phyloP scores from a whole-genome alignment of 2,113 vertebrate genomes.

The Aegithalos caudatus region DNA sequence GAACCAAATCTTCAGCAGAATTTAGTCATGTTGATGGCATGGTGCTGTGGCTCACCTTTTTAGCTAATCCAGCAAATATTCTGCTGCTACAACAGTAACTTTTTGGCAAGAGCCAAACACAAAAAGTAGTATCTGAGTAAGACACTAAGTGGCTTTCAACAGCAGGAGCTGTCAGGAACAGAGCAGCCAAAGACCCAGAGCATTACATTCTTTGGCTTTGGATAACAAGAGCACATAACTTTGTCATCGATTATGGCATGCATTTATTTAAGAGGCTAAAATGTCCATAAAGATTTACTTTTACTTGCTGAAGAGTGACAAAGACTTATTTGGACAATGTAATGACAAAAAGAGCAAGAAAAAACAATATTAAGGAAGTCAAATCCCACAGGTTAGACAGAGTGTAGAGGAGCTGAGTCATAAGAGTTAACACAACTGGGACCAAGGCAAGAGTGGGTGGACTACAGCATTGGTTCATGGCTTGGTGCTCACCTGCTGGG shows the following conservation, averaged over 20 bases:
- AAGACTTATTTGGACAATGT: neutral
- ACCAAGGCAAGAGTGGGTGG: neutral
- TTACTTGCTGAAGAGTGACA: neutral
- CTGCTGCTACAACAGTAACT: neutral
- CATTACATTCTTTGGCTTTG: neutral
- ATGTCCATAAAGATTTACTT: neutral
- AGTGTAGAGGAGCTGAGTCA: neutral
- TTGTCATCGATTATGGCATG: neutral
- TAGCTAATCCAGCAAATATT: neutral
- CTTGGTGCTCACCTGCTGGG: conserved; percentile 83
- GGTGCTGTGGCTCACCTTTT: neutral
- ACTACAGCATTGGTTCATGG: neutral
- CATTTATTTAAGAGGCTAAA: neutral
- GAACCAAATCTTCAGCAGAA: neutral
- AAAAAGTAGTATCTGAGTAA: neutral
- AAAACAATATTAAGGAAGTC: neutral
- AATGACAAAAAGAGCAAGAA: neutral
- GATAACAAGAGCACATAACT: neutral
- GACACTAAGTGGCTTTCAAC: neutral
- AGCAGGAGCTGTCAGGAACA: neutral
- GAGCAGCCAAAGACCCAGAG: neutral
- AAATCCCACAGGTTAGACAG: neutral
- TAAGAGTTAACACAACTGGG: neutral
- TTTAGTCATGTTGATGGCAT: neutral
- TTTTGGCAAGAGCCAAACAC: neutral